These are phyloP conservation scores for Colostygia pectinataria DNA, from an alignment of 2,888 invertebrate species.

Conservation along the genomic window DNA sequence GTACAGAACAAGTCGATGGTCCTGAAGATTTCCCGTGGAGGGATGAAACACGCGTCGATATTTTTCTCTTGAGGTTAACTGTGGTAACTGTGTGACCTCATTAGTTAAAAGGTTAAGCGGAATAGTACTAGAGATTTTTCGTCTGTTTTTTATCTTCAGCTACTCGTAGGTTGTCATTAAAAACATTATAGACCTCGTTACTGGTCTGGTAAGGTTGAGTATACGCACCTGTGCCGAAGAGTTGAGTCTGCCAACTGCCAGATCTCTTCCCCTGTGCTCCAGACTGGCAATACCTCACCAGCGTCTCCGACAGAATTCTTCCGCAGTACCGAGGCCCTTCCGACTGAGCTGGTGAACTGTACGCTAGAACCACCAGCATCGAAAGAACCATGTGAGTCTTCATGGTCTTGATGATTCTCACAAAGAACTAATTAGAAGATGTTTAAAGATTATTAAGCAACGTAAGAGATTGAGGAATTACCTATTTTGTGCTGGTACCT, in stretches of 20 bases:
- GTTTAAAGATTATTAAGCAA: no score
- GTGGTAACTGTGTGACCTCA: no score
- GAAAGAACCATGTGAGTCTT: constrained; percentile 10
- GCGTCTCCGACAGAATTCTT: constrained; percentile 9
- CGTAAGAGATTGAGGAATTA: no score
- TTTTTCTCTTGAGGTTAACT: no score
- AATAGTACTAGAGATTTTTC: no score
- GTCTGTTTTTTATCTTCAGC: no score
- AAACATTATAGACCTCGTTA: no score
- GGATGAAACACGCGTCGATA: no score
- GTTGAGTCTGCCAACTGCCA: constrained; percentile 10
- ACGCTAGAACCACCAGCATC: constrained; percentile 2
- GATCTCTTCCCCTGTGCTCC: constrained; percentile 10
- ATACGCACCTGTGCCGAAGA: constrained; percentile 19
- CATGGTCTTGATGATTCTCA: neutral
- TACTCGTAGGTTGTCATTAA: no score
- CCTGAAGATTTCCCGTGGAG: no score
- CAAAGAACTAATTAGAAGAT: neutral
- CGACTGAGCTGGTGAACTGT: neutral
- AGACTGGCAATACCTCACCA: constrained; percentile 11
- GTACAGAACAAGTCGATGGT: no score
- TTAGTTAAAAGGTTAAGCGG: no score
- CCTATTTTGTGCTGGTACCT: neutral
- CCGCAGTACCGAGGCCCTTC: constrained; percentile 7
- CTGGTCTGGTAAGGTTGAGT: neutral